Base-by-base conservation (phyloP, 2,113 vertebrate species). In the Eonycteris spelaea region DNA sequence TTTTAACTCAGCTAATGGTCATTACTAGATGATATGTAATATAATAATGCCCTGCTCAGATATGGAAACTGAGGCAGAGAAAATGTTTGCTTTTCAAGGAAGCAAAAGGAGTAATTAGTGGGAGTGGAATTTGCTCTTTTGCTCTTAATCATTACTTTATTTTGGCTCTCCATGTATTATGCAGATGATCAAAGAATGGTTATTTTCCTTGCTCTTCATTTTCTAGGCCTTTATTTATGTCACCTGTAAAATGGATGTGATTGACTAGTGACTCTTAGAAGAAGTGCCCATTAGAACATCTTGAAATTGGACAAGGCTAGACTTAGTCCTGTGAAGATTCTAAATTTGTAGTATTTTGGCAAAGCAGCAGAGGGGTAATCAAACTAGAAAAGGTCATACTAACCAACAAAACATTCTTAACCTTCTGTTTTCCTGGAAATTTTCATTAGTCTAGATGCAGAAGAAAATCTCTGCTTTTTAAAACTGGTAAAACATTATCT, bases 381-480 rank as follows among this genome's bases (percentile, higher is more conserved):
- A 9, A 59, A 18, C 73, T 65, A 59, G 14, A 35, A 22, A 3
- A 79, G 94, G 3, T 63, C 57, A 38, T 70, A 77, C 35, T 61
- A 53, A n/a, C 33, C 8, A 71, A 70, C 24, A 83, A 89, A 70
- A 8, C 4, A 13, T 53, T 79, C 51, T 40, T 43, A 79, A 67
- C 22, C 45, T 14, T 95, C 94, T 95, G 38, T 26, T 89, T 89
- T 75, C 15, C 26, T n/a, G 35, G 91, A 63, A 63, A 55, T 96
- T 51, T 90, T 18, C 0, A 3, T 84, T 87, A 33, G 67, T 84
- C 22, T 22, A 63, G 28, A 82, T 21, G 38, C 48, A 84, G 67
- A 74, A 82, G 59, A 94, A 75, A 82, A 43, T 85, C 95, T 84
- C 24, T 71, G 24, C 48, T 2, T 94, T 95, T 95, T 74, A 26